Base-by-base conservation (phyloP, 2,113 vertebrate species). In the Trochalopteron elliotii region DNA sequence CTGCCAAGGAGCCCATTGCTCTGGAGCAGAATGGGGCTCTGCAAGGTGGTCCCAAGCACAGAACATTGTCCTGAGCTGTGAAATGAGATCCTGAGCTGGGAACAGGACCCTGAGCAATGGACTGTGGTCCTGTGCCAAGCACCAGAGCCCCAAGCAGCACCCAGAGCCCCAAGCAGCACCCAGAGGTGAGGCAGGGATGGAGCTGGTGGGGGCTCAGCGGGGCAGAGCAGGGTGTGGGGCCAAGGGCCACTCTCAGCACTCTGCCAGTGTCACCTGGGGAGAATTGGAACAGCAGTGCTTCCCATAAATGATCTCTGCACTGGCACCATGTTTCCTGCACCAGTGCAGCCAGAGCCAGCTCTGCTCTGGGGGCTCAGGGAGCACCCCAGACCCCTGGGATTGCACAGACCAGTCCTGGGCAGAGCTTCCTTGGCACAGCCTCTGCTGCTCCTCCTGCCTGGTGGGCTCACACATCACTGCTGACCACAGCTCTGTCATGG, bases 161-260 rank as follows among this genome's bases (percentile, higher is more conserved):
- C 24, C 65, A 21, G 44, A 28, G 47, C 35, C 37, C 37, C 37
- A 39, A 33, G 79, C 53, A 52, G 53, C 8, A 30, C n/a, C 31
- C 72, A 60, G 33, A 27, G 53, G 23, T 12, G 2, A 39, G 57
- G 39, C 49, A 59, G 57, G 33, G 63, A 13, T 9, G 12, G 30
- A n/a, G 60, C 59, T 53, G 65, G 56, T 3, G 3, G 10, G 42
- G 31, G 68, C 27, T 2, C 1, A 1, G 53, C 1, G 0, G 1
- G n/a, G 59, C 80, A 92, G 40, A 74, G 83, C 45, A 18, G 55
- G 39, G 47, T 18, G 19, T 40, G 35, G 37, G 61, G 33, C 45
- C 47, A 42, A 15, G 28, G 55, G 44, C 37, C 11, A 3, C 50
- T 22, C 53, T 33, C 31, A 79, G 60, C 28, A 4, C 23, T 55